Percentiles rank a stretch among this genome's conserved stretches.
phyloP scores from a whole-genome alignment of 2,113 vertebrate genomes.

The Strix uralensis region DNA sequence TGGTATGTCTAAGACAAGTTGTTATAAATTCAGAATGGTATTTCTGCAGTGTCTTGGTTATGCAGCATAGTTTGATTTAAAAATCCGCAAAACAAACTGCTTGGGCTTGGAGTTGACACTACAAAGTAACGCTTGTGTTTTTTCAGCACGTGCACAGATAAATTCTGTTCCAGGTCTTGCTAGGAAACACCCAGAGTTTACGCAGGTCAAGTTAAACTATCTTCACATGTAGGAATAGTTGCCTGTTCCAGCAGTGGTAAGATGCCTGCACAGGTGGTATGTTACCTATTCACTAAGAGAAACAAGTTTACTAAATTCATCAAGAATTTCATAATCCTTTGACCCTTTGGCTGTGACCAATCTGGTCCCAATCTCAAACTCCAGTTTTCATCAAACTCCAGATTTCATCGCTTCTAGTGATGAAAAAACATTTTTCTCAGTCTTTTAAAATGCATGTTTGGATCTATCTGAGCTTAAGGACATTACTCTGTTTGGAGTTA shows the following conservation, averaged over 20 bases:
- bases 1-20: not conserved
- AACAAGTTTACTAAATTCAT: not conserved
- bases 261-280: not conserved
- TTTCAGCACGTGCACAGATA: not conserved
- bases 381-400: not conserved
- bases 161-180: not conserved
- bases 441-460: not conserved
- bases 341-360: not conserved
- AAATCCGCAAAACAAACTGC: not conserved
- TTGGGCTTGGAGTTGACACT: not conserved
- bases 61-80: not conserved
- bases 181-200: not conserved
- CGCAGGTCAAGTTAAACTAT: not conserved
- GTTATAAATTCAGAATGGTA: not conserved
- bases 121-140: not conserved
- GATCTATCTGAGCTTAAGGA: not conserved
- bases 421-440: not conserved
- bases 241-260: not conserved
- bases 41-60: constrained; percentile 8
- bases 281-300: not conserved
- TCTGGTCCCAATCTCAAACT: not conserved
- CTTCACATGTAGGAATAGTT: not conserved
- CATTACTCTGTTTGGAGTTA: not conserved
- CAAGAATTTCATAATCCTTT: not conserved
- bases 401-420: not conserved